Percentiles rank a stretch among this genome's conserved stretches.
These are phyloP conservation scores for Drosophila kuntzei DNA, from an alignment of 2,888 invertebrate species.

Conservation along the genomic window DNA sequence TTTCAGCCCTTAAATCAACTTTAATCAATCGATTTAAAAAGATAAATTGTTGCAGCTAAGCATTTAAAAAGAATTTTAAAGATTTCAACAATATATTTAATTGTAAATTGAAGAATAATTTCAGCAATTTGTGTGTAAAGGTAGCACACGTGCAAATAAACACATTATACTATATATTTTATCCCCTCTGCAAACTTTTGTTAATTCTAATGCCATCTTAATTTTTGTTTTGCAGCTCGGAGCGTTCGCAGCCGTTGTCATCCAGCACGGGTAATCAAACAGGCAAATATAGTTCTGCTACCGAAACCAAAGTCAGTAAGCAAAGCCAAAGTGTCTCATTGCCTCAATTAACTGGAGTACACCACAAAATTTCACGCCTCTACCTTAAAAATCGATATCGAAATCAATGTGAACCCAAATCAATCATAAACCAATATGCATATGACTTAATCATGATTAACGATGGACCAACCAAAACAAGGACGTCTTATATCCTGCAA, in stretches of 20 bases:
- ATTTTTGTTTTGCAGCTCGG: conserved; percentile 74
- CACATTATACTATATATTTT: neutral
- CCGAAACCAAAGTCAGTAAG: conserved; percentile 99
- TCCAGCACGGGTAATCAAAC: conserved; percentile 84
- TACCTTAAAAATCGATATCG: conserved; percentile 45
- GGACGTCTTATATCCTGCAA: neutral
- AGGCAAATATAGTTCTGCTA: conserved; percentile 85
- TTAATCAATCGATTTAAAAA: too few relatives aligned
- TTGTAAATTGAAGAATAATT: too few relatives aligned
- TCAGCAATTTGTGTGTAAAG: too few relatives aligned
- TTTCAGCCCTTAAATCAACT: too few relatives aligned
- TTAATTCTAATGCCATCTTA: neutral
- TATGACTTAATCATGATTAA: conserved; percentile 8
- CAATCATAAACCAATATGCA: conserved; percentile 22
- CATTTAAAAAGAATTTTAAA: too few relatives aligned
- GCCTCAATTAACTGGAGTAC: conserved; percentile 78
- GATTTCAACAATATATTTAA: too few relatives aligned
- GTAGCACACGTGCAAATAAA: too few relatives aligned
- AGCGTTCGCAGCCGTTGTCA: conserved; percentile 85
- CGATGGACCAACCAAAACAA: conserved; percentile 9
- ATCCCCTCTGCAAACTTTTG: neutral
- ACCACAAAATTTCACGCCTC: conserved; percentile 75
- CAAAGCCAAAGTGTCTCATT: conserved; percentile 87
- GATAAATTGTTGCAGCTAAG: too few relatives aligned
- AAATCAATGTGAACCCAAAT: conserved; percentile 51